A percentile compares a stretch with the other conserved stretches of the same genome.
Conservation (phyloP, 1,140 invertebrate species). For the Stenopsyche tienmushanensis region DNA sequence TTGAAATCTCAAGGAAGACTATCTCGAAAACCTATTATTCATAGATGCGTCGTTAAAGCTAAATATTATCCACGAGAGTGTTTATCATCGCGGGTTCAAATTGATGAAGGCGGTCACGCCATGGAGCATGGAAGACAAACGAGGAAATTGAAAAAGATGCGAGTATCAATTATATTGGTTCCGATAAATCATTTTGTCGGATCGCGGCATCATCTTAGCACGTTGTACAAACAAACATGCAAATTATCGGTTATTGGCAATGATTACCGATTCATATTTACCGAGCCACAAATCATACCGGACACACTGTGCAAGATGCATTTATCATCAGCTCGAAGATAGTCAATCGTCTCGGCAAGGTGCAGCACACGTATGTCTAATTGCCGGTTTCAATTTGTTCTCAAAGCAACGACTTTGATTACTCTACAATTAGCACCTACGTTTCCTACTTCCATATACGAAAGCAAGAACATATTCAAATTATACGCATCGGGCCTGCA, state of each 20-base stretch:
- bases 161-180: too few species aligned
- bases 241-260: constrained; percentile 29
- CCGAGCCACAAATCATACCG: constrained; percentile 28
- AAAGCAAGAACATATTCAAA: too few species aligned
- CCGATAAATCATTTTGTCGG: neutral
- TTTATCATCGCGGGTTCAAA: too few species aligned
- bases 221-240: constrained; percentile 21
- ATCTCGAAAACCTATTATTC: too few species aligned
- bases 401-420: constrained; percentile 15
- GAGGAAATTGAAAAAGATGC: neutral
- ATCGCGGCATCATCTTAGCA: neutral
- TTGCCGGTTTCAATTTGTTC: constrained; percentile 26
- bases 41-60: too few species aligned
- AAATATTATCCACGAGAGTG: too few species aligned
- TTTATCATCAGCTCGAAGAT: too few species aligned
- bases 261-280: constrained; percentile 30
- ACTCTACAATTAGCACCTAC: constrained; percentile 19
- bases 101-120: too few species aligned
- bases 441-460: constrained; percentile 26
- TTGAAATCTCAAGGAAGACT: too few species aligned
- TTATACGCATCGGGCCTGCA: too few species aligned
- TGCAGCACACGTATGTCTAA: neutral
- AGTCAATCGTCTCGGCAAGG: too few species aligned
- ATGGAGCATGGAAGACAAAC: too few species aligned
- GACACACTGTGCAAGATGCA: neutral